Base-by-base conservation (phyloP, 2,797 vertebrate species). In the Pelodytes ibericus region DNA sequence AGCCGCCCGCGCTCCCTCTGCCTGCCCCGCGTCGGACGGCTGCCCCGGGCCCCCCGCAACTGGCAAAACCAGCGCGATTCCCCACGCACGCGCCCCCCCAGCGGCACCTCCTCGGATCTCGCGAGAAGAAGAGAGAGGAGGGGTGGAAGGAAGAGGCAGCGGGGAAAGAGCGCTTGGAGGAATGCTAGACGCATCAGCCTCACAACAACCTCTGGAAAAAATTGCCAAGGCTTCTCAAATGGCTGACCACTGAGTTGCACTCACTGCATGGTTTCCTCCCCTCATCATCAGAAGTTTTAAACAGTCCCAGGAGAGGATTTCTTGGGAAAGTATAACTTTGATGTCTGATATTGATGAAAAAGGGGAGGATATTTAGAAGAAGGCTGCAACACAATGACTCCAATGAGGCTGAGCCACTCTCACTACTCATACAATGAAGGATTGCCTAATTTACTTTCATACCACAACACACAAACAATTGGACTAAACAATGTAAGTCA, bases 71-170 rank as follows among this genome's bases (percentile, higher is more conserved):
- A 72, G 51, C 70, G 71, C 76, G 76, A 31, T 79, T 71, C 33
- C 76, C 76, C 36, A 72, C 70, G 70, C 59, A 68, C 44, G 63
- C 63, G 63, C 76, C 71, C 76, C 76, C 76, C 75, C 64, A 24
- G 70, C 57, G 76, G 70, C 70, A 73, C 57, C 76, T 79, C 71
- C 76, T 79, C 76, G 76, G 70, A 79, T 79, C 76, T 79, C 76
- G 49, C 76, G 64, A 79, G 76, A 79, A 79, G 76, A 73, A 73
- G 63, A 79, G 47, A 78, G 76, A 79, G 76, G 76, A 72, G 64
- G 76, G 71, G 76, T 36, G 39, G 51, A 59, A 64, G 74, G 75
- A 72, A 77, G 53, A 61, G 69, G 75, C 62, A 68, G 70, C 62
- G 59, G 15, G 66, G 47, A 67, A 10, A 66, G 36, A 72, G 51